Evolutionary conservation across 2,797 vertebrate genomes (phyloP), one percentile per base, ranked within the genome.

Genomic region (Caiman crocodilus): DNA sequence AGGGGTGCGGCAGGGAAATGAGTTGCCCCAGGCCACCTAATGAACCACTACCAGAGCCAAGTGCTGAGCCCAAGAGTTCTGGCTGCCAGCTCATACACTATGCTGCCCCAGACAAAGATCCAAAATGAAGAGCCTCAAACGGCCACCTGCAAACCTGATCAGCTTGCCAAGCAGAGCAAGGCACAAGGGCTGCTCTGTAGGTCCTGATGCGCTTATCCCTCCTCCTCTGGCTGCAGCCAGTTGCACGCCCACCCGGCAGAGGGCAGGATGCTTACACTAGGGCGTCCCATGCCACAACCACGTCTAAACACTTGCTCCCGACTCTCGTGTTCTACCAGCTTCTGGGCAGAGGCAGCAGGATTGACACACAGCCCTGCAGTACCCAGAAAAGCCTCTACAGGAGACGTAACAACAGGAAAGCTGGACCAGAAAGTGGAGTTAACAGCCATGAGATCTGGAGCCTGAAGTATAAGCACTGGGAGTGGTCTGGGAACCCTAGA

Each of bases 181-280:
- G 32, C 63, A 87, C 55, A 21, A 65, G 86, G 14, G 65, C 56
- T 61, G 28, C 32, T 16, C 23, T 30, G 67, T n/a, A 5, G n/a
- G 17, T 30, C 50, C 67, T 82, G 57, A 50, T 4, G 15, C 14
- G 0, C 0, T 0, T 30, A 55, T 14, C 0, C 1, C 21, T 13
- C 83, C 58, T 60, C 25, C 65, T 69, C 12, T 15, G 64, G 42
- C 73, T 75, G 74, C 4, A 1, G 20, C 61, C 55, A 83, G 50
- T 3, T 7, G 61, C 26, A 57, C 8, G 16, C 50, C 28, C 20
- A 10, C 73, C n/a, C 26, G 18, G 50, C 55, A n/a, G 73, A 56
- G 10, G 55, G 26, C 17, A 56, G 73, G 55, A 56, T 16, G 17
- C 50, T 56, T 17, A 3, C 26, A 56, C 42, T 55, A 74, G 42